Base-by-base conservation (phyloP, 2,888 invertebrate species). In the Synergus laeviventris region DNA sequence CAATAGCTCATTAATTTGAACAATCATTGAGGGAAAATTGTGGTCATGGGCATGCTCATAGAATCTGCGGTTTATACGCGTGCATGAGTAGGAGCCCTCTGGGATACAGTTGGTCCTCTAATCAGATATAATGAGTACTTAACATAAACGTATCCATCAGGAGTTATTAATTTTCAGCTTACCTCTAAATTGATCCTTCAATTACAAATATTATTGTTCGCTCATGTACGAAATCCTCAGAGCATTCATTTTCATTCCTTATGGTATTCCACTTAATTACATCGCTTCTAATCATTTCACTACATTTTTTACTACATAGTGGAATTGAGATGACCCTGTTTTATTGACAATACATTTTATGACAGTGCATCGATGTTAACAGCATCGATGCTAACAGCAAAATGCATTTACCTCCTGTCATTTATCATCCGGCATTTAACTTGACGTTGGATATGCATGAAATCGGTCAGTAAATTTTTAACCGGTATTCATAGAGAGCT, bases 1-100 rank as follows among this genome's bases (percentile, higher is more conserved):
- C 83, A 83, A 85, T 84, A 83, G 85, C 87, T 86, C 88, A 87
- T 88, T 88, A 88, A 87, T 84, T 87, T 86, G 85, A 86, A 87
- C 87, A 86, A 87, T 86, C 84, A 86, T 87, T 84, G 85, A 83
- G 83, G 84, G 84, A 82, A 81, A 80, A 85, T 85, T 80, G 76
- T 36, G 73, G 73, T 49, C 38, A 74, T 61, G 59, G 61, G 73
- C 62, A 74, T 42, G 56, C 59, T 59, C 59, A 61, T 62, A 36
- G 61, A 76, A 74, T 56, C 39, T 74, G 74, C 42, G 73, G 66
- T 77, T 77, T 74, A 74, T 31, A 56, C 36, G 76, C 49, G 60
- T 73, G 73, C 70, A 36, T 38, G 60, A 45, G 42, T 60, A 60
- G 60, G 39, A 61, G 70, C 49, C 31, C 31, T 31, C 16, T 70